A percentile compares a stretch with the other conserved stretches of the same genome.
These are phyloP conservation scores for Peromyscus nudipes DNA, from an alignment of 2,797 vertebrate genomes.

Conservation along the genomic window DNA sequence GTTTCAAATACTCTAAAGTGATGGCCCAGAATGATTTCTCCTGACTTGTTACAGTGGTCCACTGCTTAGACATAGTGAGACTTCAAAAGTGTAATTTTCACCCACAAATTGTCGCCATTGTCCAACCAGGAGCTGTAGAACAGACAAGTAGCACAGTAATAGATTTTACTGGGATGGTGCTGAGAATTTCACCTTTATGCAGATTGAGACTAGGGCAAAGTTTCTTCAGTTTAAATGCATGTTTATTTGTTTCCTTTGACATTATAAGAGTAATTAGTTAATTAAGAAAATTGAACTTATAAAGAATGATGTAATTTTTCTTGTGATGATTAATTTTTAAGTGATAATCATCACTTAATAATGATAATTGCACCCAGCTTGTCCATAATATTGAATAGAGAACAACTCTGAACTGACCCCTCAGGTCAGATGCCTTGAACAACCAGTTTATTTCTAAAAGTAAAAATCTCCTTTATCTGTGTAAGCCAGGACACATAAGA, in stretches of 20 bases:
- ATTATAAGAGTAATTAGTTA: neutral
- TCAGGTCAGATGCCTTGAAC: neutral
- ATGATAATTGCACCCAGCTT: neutral
- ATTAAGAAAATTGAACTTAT: slow-evolving; percentile 29
- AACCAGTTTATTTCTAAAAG: neutral
- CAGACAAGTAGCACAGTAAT: neutral
- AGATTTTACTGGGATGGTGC: neutral
- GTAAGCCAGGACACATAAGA: neutral
- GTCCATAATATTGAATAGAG: neutral
- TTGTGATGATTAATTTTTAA: neutral
- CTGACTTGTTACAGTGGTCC: neutral
- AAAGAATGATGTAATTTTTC: neutral
- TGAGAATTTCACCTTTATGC: neutral
- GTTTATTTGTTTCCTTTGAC: neutral
- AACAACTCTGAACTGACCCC: neutral
- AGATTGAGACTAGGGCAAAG: neutral
- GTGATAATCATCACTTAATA: neutral
- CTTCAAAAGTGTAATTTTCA: neutral
- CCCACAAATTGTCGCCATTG: neutral
- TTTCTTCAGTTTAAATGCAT: neutral
- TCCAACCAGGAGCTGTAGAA: neutral
- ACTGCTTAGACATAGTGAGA: neutral
- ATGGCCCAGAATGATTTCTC: neutral
- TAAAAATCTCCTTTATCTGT: neutral
- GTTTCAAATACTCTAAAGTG: slow-evolving; percentile 16